Percentiles rank a stretch among this genome's conserved stretches.
phyloP scores from a whole-genome alignment of 1,140 invertebrate genomes.

The Brachionus rotundiformis region DNA sequence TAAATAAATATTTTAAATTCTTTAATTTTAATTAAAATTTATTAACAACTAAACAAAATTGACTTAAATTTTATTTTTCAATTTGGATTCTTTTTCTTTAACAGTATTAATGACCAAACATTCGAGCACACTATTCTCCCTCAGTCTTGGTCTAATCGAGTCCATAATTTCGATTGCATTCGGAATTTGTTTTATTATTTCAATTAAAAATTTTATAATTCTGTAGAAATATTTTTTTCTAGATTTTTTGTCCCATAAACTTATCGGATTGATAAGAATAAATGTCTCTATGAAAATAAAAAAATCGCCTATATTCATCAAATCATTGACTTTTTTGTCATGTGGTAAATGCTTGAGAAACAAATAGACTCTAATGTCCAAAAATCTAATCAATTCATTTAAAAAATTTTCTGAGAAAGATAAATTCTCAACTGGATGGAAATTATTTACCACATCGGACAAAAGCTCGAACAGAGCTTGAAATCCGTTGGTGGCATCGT shows the following conservation, averaged over 20 bases:
- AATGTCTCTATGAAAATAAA: background rate
- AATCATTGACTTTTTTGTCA: background rate
- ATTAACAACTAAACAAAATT: background rate
- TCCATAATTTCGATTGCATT: background rate
- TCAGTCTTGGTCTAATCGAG: background rate
- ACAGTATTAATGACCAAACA: background rate
- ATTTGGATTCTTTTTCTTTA: background rate
- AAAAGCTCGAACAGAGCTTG: background rate
- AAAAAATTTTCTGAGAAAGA: background rate
- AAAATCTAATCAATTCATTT: background rate
- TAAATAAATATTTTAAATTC: background rate
- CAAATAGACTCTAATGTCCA: background rate
- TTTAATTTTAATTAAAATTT: background rate
- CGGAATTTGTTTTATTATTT: background rate
- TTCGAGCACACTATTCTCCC: background rate
- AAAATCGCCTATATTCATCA: background rate
- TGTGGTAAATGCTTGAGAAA: background rate
- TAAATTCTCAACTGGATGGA: background rate
- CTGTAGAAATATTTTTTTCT: background rate
- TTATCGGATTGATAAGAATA: background rate
- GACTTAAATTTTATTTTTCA: background rate
- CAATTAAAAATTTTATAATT: background rate
- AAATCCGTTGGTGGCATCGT: background rate
- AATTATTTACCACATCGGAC: background rate
- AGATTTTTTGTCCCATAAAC: background rate